Evolutionary conservation across 2,888 invertebrate species (phyloP).

Genomic region (Volucella inflata): DNA sequence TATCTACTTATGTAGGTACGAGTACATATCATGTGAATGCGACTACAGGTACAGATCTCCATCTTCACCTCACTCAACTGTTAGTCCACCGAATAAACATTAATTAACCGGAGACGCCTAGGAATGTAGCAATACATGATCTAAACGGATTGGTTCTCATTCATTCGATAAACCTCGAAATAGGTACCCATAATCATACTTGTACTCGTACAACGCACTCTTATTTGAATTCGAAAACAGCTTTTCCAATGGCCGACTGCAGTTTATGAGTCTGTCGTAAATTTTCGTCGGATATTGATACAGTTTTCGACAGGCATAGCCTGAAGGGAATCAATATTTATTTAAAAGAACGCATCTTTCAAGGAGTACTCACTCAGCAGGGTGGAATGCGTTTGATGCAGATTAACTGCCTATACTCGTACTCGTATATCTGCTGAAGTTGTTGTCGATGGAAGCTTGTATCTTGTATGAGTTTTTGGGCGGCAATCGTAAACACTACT

Average conservation of each 20-base stretch:
- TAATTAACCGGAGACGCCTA: slow-evolving; percentile 56
- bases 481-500: no score
- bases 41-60: background rate
- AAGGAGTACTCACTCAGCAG: slow-evolving; percentile 22
- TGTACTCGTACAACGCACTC: background rate
- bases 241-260: slow-evolving; percentile 3
- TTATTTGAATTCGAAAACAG: background rate
- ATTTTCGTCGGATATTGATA: slow-evolving; percentile 62
- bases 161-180: background rate
- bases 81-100: slow-evolving; percentile 72
- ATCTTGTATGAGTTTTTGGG: no score
- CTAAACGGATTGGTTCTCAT: slow-evolving; percentile 7
- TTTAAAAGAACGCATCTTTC: slow-evolving; percentile 38
- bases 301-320: slow-evolving; percentile 35
- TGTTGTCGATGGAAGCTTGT: no score
- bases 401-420: slow-evolving; percentile 37
- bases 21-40: slow-evolving; percentile 18
- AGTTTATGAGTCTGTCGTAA: slow-evolving; percentile 55
- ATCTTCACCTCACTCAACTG: slow-evolving; percentile 39
- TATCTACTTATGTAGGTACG: slow-evolving; percentile 28
- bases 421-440: background rate
- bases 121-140: slow-evolving; percentile 51
- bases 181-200: background rate
- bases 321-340: slow-evolving; percentile 50
- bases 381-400: slow-evolving; percentile 29